Conservation (phyloP, 2,888 invertebrate genomes). For the Platerodrilus igneus region DNA sequence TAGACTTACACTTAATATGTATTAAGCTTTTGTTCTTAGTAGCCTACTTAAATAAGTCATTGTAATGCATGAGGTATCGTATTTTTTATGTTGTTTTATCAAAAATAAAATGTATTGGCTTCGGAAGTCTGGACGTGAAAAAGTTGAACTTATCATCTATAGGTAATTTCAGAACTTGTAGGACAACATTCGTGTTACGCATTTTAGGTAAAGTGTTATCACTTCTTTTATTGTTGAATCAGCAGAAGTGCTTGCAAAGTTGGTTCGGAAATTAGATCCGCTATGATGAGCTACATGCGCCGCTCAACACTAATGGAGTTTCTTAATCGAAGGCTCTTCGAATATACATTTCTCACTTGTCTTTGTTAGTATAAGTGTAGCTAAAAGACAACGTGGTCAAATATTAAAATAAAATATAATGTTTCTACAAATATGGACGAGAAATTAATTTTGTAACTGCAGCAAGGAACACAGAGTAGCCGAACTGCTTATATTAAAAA, state of each 20-base stretch:
- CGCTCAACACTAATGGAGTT: conserved; percentile 29
- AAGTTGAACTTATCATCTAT: no score
- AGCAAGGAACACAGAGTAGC: conserved; percentile 20
- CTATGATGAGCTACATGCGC: conserved; percentile 24
- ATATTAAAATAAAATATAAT: conserved; percentile 28
- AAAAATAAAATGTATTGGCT: no score
- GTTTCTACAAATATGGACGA: conserved; percentile 26
- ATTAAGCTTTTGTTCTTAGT: no score
- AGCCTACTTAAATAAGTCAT: no score
- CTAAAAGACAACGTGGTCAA: conserved; percentile 28
- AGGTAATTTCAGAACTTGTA: no score
- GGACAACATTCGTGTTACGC: no score
- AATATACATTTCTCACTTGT: conserved; percentile 24
- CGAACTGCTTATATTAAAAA: conserved; percentile 35
- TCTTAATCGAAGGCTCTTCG: conserved; percentile 22
- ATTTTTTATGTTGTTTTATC: no score
- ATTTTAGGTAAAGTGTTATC: no score
- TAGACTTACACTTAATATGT: no score
- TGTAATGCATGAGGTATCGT: no score
- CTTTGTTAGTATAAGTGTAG: conserved; percentile 8
- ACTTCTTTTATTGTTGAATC: no score
- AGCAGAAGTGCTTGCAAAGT: conserved; percentile 19
- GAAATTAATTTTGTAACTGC: conserved; percentile 29
- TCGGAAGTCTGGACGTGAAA: no score
- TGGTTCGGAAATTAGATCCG: conserved; percentile 22